phyloP scores from a whole-genome alignment of 1,140 invertebrate species.

The Bombus balteatus region DNA sequence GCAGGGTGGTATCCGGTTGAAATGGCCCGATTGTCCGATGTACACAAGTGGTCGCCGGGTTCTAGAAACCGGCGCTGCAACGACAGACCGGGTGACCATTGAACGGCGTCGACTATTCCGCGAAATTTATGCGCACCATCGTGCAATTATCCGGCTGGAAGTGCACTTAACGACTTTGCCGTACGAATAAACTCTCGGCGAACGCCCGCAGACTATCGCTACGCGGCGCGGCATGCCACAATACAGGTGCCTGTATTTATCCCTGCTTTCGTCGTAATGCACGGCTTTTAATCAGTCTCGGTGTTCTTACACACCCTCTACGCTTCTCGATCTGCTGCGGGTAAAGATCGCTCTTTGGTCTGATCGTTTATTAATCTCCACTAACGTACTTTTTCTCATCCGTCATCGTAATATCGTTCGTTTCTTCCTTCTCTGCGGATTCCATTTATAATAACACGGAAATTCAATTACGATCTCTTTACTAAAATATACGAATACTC shows the following conservation, averaged over 20 bases:
- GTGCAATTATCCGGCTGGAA: constrained; percentile 66
- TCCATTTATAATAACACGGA: neutral
- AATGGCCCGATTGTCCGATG: constrained; percentile 35
- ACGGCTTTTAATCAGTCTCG: constrained; percentile 43
- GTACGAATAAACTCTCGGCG: constrained; percentile 63
- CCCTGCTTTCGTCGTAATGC: constrained; percentile 15
- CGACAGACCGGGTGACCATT: constrained; percentile 13
- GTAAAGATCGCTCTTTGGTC: neutral
- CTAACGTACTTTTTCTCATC: neutral
- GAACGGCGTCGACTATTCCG: constrained; percentile 28
- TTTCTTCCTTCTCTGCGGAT: neutral
- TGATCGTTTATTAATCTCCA: neutral
- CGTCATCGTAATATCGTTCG: neutral
- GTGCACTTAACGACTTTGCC: constrained; percentile 68
- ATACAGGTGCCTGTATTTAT: constrained; percentile 49
- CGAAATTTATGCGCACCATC: constrained; percentile 63
- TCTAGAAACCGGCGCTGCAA: constrained; percentile 2
- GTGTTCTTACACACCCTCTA: neutral
- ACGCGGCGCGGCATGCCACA: constrained; percentile 7
- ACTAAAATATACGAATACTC: no score
- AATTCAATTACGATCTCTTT: neutral
- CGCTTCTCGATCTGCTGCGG: neutral
- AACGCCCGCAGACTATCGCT: constrained; percentile 34
- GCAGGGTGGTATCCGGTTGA: constrained; percentile 8
- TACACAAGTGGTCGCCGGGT: constrained; percentile 31